These are phyloP conservation scores for Argynnis bischoffii DNA, from an alignment of 2,888 invertebrate species.

Conservation along the genomic window DNA sequence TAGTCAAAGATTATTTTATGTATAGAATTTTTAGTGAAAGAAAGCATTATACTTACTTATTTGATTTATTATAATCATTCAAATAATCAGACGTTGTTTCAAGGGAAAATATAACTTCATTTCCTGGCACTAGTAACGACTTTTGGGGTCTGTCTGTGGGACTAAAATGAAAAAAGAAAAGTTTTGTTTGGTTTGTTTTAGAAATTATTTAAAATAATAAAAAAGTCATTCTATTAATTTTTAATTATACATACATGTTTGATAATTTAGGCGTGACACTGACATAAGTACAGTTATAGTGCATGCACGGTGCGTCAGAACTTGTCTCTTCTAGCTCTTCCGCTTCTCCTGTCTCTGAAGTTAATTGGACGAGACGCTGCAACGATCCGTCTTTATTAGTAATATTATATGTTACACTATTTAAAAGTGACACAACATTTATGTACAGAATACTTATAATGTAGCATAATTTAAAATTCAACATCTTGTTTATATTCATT, in stretches of 20 bases:
- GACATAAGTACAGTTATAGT: conserved; percentile 73
- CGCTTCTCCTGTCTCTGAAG: conserved; percentile 60
- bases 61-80: conserved; percentile 88
- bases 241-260: conserved; percentile 59
- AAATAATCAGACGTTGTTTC: conserved; percentile 98
- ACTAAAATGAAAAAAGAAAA: conserved; percentile 51
- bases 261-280: conserved; percentile 70
- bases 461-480: too few relatives aligned
- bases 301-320: conserved; percentile 62
- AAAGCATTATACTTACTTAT: conserved; percentile 31
- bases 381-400: conserved; percentile 29
- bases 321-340: conserved; percentile 67
- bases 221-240: background rate
- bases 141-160: conserved; percentile 92
- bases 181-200: background rate
- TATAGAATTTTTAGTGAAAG: background rate
- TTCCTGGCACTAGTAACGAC: conserved; percentile 93
- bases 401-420: background rate
- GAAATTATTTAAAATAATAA: background rate
- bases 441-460: background rate
- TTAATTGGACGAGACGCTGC: conserved; percentile 64
- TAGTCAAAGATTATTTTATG: background rate
- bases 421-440: background rate
- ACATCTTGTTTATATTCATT: too few relatives aligned
- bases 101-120: conserved; percentile 96